Base-by-base conservation (phyloP, 2,888 invertebrate genomes). In the Ennomos quercinarius region DNA sequence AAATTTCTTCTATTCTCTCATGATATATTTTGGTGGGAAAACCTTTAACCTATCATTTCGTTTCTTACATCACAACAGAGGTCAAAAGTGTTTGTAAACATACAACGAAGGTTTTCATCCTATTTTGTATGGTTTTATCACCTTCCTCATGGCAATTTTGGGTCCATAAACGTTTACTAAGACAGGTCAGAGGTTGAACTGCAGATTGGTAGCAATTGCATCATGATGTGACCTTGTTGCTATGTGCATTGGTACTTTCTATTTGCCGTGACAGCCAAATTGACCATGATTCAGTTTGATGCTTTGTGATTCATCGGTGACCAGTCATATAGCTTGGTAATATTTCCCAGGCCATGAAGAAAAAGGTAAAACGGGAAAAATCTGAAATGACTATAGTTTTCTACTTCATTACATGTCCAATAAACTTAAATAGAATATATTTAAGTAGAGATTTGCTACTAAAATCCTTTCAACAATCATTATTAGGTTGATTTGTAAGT, bases 71-170 rank as follows among this genome's bases (percentile, higher is more conserved):
- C 88, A 89, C 71, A 81, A 64, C 66, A 78, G 91, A 89, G 91
- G 91, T 90, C 90, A 89, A 70, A 79, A 73, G 68, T 92, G 91
- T 92, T 91, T 85, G 91, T 91, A 86, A 92, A 92, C 91, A 92
- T 73, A 78, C 81, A 73, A 74, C 71, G 69, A 73, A 76, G 68
- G 78, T 79, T 81, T 79, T 66, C 61, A 46, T 59, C 64, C 61
- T 61, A 66, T 69, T 70, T 61, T 59, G 53, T 37, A 43, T 44
- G 46, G 43, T 60, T 64, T 59, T 48, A 42, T 44, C 41, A 49
- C 40, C 36, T 17, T 58, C 48, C 45, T 49, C 34, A 13, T 38
- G 35, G 35, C 52, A 37, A 37, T 57, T 48, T 49, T 12, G 1
- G 1, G 2, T n/a, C n/a, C 13, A 6, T 38, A 13, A 39, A 27